Evolutionary conservation across 1,140 invertebrate genomes (phyloP).

Genomic region (Zophobas morio): DNA sequence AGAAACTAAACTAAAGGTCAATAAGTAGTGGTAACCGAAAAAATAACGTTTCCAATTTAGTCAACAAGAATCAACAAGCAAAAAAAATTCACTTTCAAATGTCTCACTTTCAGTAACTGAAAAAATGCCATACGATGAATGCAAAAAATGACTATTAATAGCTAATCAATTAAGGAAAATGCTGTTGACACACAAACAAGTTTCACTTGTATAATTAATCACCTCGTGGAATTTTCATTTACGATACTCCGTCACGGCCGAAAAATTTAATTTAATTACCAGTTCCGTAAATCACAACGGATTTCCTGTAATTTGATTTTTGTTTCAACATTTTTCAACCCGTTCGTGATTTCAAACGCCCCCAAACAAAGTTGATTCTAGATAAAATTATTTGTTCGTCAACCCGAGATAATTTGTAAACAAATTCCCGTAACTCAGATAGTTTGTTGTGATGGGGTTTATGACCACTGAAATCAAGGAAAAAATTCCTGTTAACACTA

Average conservation of each 20-base stretch:
- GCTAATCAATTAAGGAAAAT: background rate
- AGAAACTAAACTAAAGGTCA: too few species aligned
- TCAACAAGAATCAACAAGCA: background rate
- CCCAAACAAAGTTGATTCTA: background rate
- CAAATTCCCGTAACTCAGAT: background rate
- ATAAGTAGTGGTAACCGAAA: too few species aligned
- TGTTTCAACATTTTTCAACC: background rate
- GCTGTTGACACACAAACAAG: background rate
- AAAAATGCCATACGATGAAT: background rate
- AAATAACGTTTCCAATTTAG: too few species aligned
- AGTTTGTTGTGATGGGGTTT: background rate
- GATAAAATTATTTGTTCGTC: background rate
- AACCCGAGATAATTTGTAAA: too few species aligned
- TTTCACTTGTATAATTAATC: background rate
- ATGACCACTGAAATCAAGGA: slow-evolving; percentile 1
- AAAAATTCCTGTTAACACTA: background rate
- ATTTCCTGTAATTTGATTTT: background rate
- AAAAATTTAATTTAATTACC: slow-evolving; percentile 11
- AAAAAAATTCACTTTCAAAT: background rate
- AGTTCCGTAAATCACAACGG: slow-evolving; percentile 1
- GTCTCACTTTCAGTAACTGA: background rate
- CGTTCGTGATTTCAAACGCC: background rate
- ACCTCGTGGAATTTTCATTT: background rate
- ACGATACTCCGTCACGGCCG: background rate
- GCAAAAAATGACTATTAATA: background rate